phyloP scores from a whole-genome alignment of 1,140 invertebrate genomes.

The Apis dorsata region DNA sequence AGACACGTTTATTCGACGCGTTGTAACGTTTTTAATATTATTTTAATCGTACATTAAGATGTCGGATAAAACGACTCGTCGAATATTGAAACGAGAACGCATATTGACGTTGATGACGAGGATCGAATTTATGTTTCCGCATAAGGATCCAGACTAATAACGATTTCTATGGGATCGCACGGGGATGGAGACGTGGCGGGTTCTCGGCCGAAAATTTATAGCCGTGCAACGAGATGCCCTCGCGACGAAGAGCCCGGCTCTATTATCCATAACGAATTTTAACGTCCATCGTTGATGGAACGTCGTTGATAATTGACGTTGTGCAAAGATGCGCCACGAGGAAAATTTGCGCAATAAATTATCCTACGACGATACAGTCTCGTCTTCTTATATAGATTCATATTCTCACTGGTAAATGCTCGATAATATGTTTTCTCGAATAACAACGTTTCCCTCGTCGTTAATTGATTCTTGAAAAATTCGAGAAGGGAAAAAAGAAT shows the following conservation, averaged over 20 bases:
- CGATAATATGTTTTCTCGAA: too few relatives aligned
- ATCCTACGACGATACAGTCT: background rate
- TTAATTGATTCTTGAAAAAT: too few relatives aligned
- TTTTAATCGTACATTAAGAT: too few relatives aligned
- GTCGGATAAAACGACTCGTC: background rate
- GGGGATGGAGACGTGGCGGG: constrained; percentile 7
- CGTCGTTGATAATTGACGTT: background rate
- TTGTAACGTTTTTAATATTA: too few relatives aligned
- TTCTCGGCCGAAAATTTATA: constrained; percentile 44
- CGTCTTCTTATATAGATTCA: too few relatives aligned
- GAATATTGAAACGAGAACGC: background rate
- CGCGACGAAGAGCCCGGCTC: background rate
- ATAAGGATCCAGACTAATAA: constrained; percentile 3
- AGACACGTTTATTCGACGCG: too few relatives aligned
- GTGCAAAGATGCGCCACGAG: background rate
- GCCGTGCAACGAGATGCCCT: constrained; percentile 23
- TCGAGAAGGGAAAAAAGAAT: too few relatives aligned
- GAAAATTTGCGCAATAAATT: background rate
- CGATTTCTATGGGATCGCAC: constrained; percentile 51
- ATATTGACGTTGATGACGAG: background rate
- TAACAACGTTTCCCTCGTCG: too few relatives aligned
- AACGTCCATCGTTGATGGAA: background rate
- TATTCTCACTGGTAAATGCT: too few relatives aligned
- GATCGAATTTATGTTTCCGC: constrained; percentile 7
- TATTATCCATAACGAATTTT: constrained; percentile 14